These are phyloP conservation scores for Pseudotriccus pelzelni DNA, from an alignment of 2,797 vertebrate species.

Conservation along the genomic window DNA sequence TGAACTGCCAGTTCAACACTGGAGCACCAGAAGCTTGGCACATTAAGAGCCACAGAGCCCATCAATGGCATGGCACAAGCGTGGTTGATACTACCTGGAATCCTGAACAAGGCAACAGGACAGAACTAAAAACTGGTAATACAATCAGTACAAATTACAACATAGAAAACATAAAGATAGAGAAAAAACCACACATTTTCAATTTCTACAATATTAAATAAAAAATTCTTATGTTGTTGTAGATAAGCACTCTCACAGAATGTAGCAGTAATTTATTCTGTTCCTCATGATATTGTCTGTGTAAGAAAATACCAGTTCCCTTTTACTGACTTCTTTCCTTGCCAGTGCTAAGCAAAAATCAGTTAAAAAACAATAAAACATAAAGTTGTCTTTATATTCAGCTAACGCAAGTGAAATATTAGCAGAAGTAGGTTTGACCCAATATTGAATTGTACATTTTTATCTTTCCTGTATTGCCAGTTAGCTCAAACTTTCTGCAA, in stretches of 20 bases:
- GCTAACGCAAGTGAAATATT: background rate
- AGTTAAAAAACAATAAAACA: background rate
- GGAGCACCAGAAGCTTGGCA: background rate
- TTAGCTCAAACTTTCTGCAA: background rate
- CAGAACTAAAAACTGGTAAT: background rate
- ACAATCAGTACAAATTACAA: background rate
- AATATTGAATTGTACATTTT: conserved; percentile 9
- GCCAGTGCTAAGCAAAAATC: background rate
- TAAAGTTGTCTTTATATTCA: background rate
- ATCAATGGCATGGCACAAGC: rapidly evolving
- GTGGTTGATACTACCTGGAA: background rate
- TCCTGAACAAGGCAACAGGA: background rate
- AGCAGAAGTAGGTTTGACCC: background rate
- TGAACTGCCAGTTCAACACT: background rate
- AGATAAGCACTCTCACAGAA: background rate
- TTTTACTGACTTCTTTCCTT: background rate
- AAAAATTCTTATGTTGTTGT: background rate
- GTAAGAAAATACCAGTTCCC: background rate
- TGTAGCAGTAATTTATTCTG: background rate
- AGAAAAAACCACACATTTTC: rapidly evolving
- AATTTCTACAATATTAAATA: background rate
- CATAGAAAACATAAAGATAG: background rate
- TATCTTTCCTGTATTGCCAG: background rate
- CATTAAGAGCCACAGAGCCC: background rate
- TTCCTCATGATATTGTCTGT: background rate